Percentiles rank a stretch among this genome's conserved stretches.
phyloP scores from a whole-genome alignment of 92 coral and sea anemone species.

The Paramuricea clavata region DNA sequence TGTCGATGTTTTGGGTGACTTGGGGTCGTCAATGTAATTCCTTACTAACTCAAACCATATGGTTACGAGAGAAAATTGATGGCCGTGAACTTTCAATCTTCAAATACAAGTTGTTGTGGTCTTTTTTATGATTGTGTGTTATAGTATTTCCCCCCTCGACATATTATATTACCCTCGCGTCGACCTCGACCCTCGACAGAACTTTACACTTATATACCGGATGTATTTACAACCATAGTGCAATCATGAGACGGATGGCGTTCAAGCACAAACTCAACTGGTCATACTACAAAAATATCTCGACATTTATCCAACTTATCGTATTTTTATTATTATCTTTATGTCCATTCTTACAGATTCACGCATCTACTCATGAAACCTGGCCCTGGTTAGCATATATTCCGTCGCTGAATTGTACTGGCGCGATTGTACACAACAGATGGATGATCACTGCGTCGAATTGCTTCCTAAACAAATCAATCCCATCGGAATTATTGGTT shows the following conservation, averaged over 20 bases:
- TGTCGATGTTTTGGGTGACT: too few relatives aligned
- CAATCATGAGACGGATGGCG: conserved; percentile 3
- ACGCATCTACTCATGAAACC: conserved; percentile 22
- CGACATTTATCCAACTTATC: neutral
- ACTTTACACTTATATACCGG: neutral
- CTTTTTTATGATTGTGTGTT: too few relatives aligned
- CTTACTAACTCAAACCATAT: too few relatives aligned
- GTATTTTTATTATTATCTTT: neutral
- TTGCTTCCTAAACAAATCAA: conserved; percentile 63
- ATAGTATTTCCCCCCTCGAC: too few relatives aligned
- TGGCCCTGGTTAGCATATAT: conserved; percentile 87
- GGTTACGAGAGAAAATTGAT: too few relatives aligned
- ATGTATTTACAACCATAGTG: neutral
- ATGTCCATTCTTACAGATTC: neutral
- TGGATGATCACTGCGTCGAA: conserved; percentile 86
- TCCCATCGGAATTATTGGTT: conserved; percentile 44
- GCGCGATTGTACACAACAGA: conserved; percentile 75
- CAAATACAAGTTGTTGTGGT: too few relatives aligned
- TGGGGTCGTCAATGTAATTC: too few relatives aligned
- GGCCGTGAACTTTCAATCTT: too few relatives aligned
- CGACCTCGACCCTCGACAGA: too few relatives aligned
- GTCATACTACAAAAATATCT: neutral
- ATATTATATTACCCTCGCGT: too few relatives aligned
- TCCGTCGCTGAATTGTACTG: conserved; percentile 83
- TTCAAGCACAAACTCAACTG: neutral